Base-by-base conservation (phyloP, 2,888 invertebrate genomes). In the Agonopterix heracliana region DNA sequence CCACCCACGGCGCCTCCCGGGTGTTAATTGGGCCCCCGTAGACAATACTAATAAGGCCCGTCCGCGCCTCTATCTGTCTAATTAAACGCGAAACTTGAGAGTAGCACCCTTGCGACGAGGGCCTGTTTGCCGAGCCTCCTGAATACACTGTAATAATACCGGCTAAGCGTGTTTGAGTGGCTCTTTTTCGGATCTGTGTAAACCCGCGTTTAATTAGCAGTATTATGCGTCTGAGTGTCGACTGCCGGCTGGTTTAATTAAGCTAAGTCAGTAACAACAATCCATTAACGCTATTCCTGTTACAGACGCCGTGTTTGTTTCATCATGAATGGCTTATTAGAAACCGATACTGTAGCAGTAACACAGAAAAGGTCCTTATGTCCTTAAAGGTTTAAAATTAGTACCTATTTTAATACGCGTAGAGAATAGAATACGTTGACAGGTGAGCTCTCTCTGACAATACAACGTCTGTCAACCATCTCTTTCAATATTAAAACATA, bases 41-140 rank as follows among this genome's bases (percentile, higher is more conserved):
- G 87, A 88, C 87, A 88, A 88, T 88, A 87, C 87, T 88, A 88
- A 88, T 88, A 88, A 88, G 87, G 82, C 84, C 78, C 81, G 86
- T 83, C 84, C 86, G 86, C 83, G 86, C 82, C 77, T 86, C 86
- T 87, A 86, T 87, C 87, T 83, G 86, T 86, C 88, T 88, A 87
- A 87, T 87, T 87, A 88, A 87, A 88, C 82, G 86, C 84, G 86
- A 86, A 88, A 87, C 88, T 87, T 80, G 87, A 87, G 87, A 85
- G 85, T 78, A 84, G 87, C 81, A 82, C 87, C 85, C 86, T 87
- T 77, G 72, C 78, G 78, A 77, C 71, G 81, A 83, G 84, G 75
- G 81, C 79, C 79, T 84, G 83, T 86, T 85, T 86, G 84, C 83
- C 67, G 74, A 80, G 81, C 79, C 84, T 81, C 49, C 52, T 49